These are phyloP conservation scores for Brassicogethes aeneus DNA, from an alignment of 2,888 invertebrate species.

Conservation along the genomic window DNA sequence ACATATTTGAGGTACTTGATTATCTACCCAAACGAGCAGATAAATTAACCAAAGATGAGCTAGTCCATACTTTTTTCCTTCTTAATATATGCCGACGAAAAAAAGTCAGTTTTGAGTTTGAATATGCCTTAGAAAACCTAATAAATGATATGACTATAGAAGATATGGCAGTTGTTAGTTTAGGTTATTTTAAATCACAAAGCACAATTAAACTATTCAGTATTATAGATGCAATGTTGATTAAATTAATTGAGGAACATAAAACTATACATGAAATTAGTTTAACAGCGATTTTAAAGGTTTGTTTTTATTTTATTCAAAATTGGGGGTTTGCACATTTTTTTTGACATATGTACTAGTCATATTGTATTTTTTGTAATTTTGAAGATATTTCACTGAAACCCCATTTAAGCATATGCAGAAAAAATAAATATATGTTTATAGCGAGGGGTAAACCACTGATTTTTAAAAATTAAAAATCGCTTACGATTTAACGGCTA, in stretches of 20 bases:
- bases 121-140: constrained; percentile 45
- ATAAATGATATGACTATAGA: constrained; percentile 51
- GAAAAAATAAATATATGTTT: no score
- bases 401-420: no score
- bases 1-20: constrained; percentile 44
- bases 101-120: constrained; percentile 55
- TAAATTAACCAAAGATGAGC: constrained; percentile 50
- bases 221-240: constrained; percentile 36
- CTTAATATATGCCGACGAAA: constrained; percentile 51
- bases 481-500: no score
- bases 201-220: constrained; percentile 50
- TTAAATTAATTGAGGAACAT: constrained; percentile 44
- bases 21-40: constrained; percentile 49
- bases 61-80: constrained; percentile 60
- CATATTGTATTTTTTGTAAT: no score
- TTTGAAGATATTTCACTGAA: no score
- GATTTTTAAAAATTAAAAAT: no score
- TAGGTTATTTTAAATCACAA: constrained; percentile 72
- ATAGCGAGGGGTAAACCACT: no score
- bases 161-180: constrained; percentile 61
- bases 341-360: no score
- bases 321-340: no score
- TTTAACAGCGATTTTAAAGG: constrained; percentile 57
- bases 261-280: constrained; percentile 54
- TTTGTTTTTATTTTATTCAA: constrained; percentile 20